These are phyloP conservation scores for Marasmarcha lunaedactyla DNA, from an alignment of 2,888 invertebrate species.

Conservation along the genomic window DNA sequence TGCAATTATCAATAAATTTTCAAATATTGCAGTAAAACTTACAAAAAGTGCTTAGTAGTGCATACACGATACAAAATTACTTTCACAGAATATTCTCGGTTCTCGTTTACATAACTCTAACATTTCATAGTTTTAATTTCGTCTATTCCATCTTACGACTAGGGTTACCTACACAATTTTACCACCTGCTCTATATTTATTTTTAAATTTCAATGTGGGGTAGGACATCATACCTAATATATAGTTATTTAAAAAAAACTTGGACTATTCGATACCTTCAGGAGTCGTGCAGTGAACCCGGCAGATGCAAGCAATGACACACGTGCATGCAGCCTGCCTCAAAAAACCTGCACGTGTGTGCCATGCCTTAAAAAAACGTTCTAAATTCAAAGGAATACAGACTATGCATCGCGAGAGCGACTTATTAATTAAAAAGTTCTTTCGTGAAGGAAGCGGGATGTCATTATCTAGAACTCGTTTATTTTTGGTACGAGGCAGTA, in stretches of 20 bases:
- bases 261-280: background rate
- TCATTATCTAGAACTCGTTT: background rate
- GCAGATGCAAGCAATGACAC: slow-evolving; percentile 1
- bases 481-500: no score
- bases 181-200: no score
- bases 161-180: no score
- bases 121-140: no score
- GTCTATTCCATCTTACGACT: no score
- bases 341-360: slow-evolving; percentile 1
- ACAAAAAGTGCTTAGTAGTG: no score
- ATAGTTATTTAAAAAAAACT: background rate
- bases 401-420: background rate
- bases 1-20: no score
- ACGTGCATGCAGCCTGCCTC: slow-evolving; percentile 2
- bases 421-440: slow-evolving; percentile 1
- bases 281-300: slow-evolving; percentile 2
- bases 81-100: no score
- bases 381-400: background rate
- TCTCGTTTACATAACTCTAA: no score
- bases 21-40: no score
- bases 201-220: no score
- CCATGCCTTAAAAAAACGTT: background rate
- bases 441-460: background rate
- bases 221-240: background rate
- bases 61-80: no score